Evolutionary conservation across 2,888 invertebrate genomes (phyloP), one percentile per base, ranked within the genome.

Genomic region (Sclerodermus sp.): DNA sequence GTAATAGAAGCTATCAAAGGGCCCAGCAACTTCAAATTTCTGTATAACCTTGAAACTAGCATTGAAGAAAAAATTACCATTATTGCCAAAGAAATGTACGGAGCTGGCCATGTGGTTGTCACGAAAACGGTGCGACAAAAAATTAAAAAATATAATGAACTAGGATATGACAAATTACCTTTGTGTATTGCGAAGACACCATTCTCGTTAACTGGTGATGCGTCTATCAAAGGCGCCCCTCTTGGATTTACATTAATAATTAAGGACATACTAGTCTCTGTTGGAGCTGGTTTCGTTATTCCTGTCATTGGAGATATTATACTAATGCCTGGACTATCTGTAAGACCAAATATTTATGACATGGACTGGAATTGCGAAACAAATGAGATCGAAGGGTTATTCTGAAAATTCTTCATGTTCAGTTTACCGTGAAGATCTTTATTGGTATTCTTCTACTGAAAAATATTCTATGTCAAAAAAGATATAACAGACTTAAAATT

Each of bases 161-260:
- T 77, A 2, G 95, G 96, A 18, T 96, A 90, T 77, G 86, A 86
- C 60, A 87, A 89, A 47, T 81, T 97, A 55, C 95, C 99, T 0
- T 84, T 99, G 58, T 99, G 99, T 77, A 97, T 99, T 96, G 96
- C 98, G 0, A 99, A 99, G 82, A 98, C 98, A 0, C 90, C 96
- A 1, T 85, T 91, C 64, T 99, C 98, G 0, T 79, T 99, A 40
- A 93, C 95, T 0, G 93, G 93, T 47, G 91, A 98, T 81, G 88
- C 96, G 1, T 80, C 84, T 5, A 79, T 92, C 48, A 98, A 98
- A 79, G 98, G 98, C 18, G 95, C 95, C 0, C 99, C 98, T 0
- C 88, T 84, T 14, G 93, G 90, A 23, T 99, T 97, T 78, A 87
- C 85, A 0, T 81, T 99, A 13, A 88, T 89, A 17, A 87, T 99